phyloP scores from a whole-genome alignment of 2,888 invertebrate species.

The Drosophila sordidula region DNA sequence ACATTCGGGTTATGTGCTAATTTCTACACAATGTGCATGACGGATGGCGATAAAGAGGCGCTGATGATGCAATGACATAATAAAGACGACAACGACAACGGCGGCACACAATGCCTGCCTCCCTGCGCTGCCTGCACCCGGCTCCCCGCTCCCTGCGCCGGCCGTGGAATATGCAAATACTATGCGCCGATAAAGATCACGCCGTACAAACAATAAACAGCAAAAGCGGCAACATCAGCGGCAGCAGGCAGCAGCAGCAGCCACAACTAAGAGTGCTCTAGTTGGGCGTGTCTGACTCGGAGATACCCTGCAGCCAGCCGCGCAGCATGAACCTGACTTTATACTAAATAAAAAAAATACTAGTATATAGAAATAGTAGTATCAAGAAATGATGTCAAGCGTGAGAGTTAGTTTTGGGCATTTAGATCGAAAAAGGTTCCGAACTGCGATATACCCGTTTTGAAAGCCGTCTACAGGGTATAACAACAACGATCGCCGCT shows the following conservation, averaged over 20 bases:
- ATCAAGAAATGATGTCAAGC: too few relatives aligned
- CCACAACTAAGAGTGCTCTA: constrained; percentile 8
- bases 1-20: constrained; percentile 80
- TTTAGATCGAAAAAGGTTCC: background rate
- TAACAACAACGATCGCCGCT: constrained; percentile 70
- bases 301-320: background rate
- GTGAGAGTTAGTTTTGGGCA: too few relatives aligned
- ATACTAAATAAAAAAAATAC: too few relatives aligned
- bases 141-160: background rate
- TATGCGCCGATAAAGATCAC: constrained; percentile 73
- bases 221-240: constrained; percentile 59
- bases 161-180: constrained; percentile 75
- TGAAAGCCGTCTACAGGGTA: background rate
- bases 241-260: constrained; percentile 28
- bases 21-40: constrained; percentile 79
- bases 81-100: constrained; percentile 69
- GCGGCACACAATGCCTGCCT: constrained; percentile 42
- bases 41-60: constrained; percentile 78
- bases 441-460: background rate
- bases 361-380: too few relatives aligned
- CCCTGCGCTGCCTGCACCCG: constrained; percentile 1
- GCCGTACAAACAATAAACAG: constrained; percentile 69
- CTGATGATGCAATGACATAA: constrained; percentile 79
- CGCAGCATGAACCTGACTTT: too few relatives aligned
- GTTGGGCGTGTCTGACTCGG: background rate